Evolutionary conservation across 2,113 vertebrate species (phyloP).

Genomic region (Pseudopipra pipra): DNA sequence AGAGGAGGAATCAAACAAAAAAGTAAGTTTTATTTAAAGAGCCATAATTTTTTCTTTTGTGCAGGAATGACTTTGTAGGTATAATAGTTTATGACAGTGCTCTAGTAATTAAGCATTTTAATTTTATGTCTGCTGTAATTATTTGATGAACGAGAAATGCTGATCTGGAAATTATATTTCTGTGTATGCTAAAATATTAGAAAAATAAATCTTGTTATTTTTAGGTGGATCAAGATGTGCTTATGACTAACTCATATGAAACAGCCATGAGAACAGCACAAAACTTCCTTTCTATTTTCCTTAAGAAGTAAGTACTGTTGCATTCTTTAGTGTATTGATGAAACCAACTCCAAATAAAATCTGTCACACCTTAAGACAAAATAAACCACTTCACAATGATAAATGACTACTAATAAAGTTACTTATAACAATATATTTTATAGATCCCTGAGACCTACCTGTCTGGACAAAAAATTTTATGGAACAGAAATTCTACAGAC

Average conservation of each 20-base stretch:
- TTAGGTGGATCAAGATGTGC: not conserved
- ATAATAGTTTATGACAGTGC: not conserved
- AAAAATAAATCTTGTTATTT: not conserved
- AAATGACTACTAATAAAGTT: not conserved
- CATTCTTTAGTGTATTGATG: not conserved
- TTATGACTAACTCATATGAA: not conserved
- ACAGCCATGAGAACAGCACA: not conserved
- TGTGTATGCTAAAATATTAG: not conserved
- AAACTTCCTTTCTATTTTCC: not conserved
- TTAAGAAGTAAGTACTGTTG: not conserved
- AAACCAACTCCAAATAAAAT: not conserved
- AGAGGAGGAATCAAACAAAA: conserved; percentile 89
- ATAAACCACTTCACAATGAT: not conserved
- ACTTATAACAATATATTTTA: not conserved
- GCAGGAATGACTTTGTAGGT: not conserved
- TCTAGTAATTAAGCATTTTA: not conserved
- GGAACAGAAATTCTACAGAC: not conserved
- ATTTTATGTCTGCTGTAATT: not conserved
- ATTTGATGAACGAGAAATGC: not conserved
- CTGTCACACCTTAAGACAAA: not conserved
- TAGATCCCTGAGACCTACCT: not conserved
- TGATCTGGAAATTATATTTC: not conserved
- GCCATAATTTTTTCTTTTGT: not conserved
- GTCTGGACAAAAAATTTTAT: not conserved
- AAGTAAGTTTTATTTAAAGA: conserved; percentile 72